A percentile compares a stretch with the other conserved stretches of the same genome.
phyloP scores from a whole-genome alignment of 2,797 vertebrate genomes.

The Danio tinwini region DNA sequence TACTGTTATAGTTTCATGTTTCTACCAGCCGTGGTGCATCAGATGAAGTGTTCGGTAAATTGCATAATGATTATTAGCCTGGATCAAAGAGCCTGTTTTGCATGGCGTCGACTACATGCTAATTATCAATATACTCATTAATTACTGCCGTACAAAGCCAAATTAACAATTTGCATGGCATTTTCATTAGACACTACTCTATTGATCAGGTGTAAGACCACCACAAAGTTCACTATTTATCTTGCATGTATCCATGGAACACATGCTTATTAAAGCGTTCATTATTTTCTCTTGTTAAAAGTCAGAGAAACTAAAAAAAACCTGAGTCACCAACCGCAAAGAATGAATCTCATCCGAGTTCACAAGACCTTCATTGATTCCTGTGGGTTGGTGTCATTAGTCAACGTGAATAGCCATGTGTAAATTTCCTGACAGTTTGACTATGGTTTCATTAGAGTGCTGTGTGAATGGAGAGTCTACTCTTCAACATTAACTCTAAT shows the following conservation, averaged over 20 bases:
- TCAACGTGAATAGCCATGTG: conserved; percentile 43
- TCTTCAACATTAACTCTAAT: conserved; percentile 69
- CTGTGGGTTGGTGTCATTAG: conserved; percentile 30
- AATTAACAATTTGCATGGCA: conserved; percentile 47
- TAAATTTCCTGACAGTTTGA: conserved; percentile 49
- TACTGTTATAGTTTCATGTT: conserved; percentile 15
- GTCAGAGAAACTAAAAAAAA: neutral
- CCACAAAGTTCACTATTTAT: conserved; percentile 21
- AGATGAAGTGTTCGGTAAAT: conserved; percentile 33
- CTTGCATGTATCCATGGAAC: conserved; percentile 1
- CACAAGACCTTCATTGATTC: conserved; percentile 40
- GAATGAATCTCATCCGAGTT: conserved; percentile 30
- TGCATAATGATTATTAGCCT: conserved; percentile 28
- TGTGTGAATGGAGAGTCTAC: conserved; percentile 43
- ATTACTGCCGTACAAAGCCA: conserved; percentile 31
- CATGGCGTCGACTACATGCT: conserved; percentile 8
- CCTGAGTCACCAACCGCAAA: neutral
- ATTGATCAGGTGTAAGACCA: conserved; percentile 39
- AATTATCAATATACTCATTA: conserved; percentile 43
- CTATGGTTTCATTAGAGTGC: conserved; percentile 43
- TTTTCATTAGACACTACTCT: conserved; percentile 42
- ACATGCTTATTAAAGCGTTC: conserved; percentile 10
- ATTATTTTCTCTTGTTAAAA: conserved; percentile 9
- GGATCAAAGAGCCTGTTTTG: conserved; percentile 33
- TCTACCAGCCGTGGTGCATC: conserved; percentile 1